Evolutionary conservation across 2,113 vertebrate species (phyloP).

Genomic region (Motacilla tschutschensis): DNA sequence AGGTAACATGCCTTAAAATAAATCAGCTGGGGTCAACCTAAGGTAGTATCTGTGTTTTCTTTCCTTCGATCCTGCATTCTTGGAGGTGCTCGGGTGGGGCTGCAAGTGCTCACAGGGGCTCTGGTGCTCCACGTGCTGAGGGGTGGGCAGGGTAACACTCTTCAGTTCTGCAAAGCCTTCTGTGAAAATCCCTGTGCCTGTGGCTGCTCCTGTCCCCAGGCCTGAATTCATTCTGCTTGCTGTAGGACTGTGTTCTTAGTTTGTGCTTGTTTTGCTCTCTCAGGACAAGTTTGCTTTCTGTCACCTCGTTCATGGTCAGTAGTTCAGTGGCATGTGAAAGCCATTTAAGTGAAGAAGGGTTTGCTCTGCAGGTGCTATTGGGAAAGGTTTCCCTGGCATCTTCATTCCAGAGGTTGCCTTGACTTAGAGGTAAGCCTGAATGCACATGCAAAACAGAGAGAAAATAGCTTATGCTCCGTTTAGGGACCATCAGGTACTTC

Average conservation of each 20-base stretch:
- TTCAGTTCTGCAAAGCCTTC: neutral
- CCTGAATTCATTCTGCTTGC: neutral
- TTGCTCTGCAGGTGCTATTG: neutral
- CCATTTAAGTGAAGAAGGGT: neutral
- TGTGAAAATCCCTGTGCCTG: rapidly evolving
- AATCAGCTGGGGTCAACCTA: neutral
- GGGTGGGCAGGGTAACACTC: rapidly evolving
- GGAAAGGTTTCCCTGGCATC: neutral
- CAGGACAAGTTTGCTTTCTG: neutral
- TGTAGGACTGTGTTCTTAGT: neutral
- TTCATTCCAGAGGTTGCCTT: neutral
- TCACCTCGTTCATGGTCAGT: neutral
- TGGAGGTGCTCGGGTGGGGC: rapidly evolving
- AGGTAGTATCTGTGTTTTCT: neutral
- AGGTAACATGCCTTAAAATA: neutral
- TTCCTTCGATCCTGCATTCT: neutral
- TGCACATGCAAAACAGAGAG: neutral
- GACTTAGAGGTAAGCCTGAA: neutral
- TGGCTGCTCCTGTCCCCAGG: neutral
- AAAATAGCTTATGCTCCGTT: neutral
- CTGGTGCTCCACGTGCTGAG: rapidly evolving
- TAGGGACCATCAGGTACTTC: neutral
- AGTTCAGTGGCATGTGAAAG: neutral
- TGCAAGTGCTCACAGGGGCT: neutral
- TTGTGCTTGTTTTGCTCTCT: neutral